Conservation (phyloP, 2,113 vertebrate species). For the Muntiacus muntjak region DNA sequence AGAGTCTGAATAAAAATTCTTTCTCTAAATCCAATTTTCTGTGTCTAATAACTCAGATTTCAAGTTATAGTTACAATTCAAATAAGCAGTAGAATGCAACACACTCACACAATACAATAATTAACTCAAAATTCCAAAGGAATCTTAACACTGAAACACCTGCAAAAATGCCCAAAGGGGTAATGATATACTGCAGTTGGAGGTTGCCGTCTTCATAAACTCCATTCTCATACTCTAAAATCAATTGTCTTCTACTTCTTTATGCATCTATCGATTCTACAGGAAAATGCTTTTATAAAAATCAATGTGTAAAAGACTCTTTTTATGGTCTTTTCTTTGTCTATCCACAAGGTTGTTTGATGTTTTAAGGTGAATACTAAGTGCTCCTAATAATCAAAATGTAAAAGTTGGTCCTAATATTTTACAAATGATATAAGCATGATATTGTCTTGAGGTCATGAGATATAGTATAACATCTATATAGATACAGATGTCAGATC, state of each 20-base stretch:
- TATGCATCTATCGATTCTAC: not conserved
- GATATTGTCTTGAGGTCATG: not conserved
- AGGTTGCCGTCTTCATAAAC: not conserved
- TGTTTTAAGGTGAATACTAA: not conserved
- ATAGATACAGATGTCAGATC: not conserved
- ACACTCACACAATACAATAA: not conserved
- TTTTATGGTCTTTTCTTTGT: conserved; percentile 16
- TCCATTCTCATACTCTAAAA: not conserved
- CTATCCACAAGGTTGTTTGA: not conserved
- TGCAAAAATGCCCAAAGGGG: not conserved
- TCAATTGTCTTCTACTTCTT: not conserved
- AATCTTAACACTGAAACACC: not conserved
- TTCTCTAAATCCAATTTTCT: not conserved
- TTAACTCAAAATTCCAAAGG: not conserved
- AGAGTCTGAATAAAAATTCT: not conserved
- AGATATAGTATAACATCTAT: not conserved
- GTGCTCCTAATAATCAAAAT: not conserved
- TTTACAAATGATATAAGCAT: not conserved
- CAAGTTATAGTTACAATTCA: not conserved
- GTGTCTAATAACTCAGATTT: not conserved
- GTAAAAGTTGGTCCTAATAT: not conserved
- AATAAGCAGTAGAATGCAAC: not conserved
- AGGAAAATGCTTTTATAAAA: conserved; percentile 43
- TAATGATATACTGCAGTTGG: not conserved
- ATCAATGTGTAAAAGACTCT: conserved; percentile 15